Percentiles rank a stretch among this genome's conserved stretches.
These are phyloP conservation scores for Chymomyza caudatula DNA, from an alignment of 2,888 invertebrate species.

Conservation along the genomic window DNA sequence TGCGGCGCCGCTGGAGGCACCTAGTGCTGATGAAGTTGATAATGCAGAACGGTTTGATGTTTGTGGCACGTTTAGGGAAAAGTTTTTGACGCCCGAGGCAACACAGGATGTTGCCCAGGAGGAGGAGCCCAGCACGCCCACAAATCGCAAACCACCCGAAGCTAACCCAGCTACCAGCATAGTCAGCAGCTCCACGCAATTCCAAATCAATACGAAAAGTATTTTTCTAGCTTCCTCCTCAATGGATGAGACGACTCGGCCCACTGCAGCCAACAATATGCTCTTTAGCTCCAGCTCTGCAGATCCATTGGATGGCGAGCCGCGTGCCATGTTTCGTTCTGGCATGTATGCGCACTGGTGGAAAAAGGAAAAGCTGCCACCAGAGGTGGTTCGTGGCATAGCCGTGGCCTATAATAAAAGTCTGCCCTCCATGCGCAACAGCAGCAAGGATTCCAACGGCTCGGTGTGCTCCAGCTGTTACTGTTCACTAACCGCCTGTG, in stretches of 20 bases:
- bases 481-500: conserved; percentile 67
- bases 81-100: conserved; percentile 72
- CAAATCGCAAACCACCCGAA: conserved; percentile 21
- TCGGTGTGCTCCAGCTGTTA: conserved; percentile 69
- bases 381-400: conserved; percentile 81
- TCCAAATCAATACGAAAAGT: conserved; percentile 75
- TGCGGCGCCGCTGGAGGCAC: conserved; percentile 9
- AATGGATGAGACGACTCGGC: conserved; percentile 44
- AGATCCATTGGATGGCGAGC: conserved; percentile 43
- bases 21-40: conserved; percentile 45
- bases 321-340: conserved; percentile 82
- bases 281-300: conserved; percentile 51
- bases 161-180: conserved; percentile 11
- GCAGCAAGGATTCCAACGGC: conserved; percentile 77
- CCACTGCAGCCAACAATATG: conserved; percentile 23
- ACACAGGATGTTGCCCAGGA: conserved; percentile 39
- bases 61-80: conserved; percentile 76
- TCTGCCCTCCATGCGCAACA: conserved; percentile 77
- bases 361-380: conserved; percentile 91
- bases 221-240: conserved; percentile 68
- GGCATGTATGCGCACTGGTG: conserved; percentile 95
- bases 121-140: conserved; percentile 26
- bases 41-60: conserved; percentile 72
- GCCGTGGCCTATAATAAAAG: conserved; percentile 79
- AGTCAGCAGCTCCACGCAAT: conserved; percentile 35